Evolutionary conservation across 2,888 invertebrate genomes (phyloP).

Genomic region (Eilema sororculum): DNA sequence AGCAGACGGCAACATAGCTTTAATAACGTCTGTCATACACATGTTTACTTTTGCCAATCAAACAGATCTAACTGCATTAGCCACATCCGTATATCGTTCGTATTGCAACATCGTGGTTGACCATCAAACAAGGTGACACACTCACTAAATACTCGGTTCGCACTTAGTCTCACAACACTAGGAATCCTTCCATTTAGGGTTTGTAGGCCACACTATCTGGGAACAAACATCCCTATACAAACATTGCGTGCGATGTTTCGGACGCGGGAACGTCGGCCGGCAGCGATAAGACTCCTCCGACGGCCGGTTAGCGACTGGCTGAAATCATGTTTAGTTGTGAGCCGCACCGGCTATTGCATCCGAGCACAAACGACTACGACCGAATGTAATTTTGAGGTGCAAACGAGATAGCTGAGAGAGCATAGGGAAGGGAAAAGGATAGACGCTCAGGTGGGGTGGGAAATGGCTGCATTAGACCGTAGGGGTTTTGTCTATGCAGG

Average conservation of each 20-base stretch:
- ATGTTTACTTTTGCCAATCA: slow-evolving; percentile 81
- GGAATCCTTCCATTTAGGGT: slow-evolving; percentile 70
- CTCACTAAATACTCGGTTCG: slow-evolving; percentile 60
- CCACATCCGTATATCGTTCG: slow-evolving; percentile 63
- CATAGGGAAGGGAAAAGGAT: slow-evolving; percentile 66
- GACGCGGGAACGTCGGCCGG: slow-evolving; percentile 69
- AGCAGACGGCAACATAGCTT: slow-evolving; percentile 66
- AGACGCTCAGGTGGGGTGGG: slow-evolving; percentile 76
- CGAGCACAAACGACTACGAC: slow-evolving; percentile 82
- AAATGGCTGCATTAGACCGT: slow-evolving; percentile 71
- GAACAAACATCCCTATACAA: slow-evolving; percentile 82
- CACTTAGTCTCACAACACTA: slow-evolving; percentile 71
- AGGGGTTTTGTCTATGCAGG: slow-evolving; percentile 78
- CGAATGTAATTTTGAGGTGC: slow-evolving; percentile 82
- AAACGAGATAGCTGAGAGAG: slow-evolving; percentile 70
- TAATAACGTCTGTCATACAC: slow-evolving; percentile 73
- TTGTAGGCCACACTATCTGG: slow-evolving; percentile 79
- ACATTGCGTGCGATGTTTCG: slow-evolving; percentile 78
- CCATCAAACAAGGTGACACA: slow-evolving; percentile 71
- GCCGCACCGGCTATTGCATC: slow-evolving; percentile 87
- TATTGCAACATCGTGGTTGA: slow-evolving; percentile 68
- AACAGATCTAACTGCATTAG: slow-evolving; percentile 78
- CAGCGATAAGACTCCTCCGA: slow-evolving; percentile 73
- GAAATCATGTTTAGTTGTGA: slow-evolving; percentile 84
- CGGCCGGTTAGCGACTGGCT: slow-evolving; percentile 81